phyloP scores from a whole-genome alignment of 2,888 invertebrate species.

The Hirtodrosophila alboralis region DNA sequence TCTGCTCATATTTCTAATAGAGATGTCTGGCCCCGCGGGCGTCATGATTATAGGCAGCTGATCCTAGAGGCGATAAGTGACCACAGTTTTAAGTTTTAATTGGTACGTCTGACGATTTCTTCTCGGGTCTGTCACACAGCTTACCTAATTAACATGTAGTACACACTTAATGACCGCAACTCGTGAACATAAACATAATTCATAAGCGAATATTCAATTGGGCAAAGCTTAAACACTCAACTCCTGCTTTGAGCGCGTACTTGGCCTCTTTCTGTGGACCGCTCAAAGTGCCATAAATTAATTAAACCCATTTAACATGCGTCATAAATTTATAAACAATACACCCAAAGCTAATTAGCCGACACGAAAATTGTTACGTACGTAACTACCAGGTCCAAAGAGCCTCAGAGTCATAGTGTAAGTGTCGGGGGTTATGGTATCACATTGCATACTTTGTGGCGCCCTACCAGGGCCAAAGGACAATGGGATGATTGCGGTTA shows the following conservation, averaged over 20 bases:
- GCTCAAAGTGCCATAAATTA: constrained; percentile 75
- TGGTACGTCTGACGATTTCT: constrained; percentile 28
- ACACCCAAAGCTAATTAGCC: constrained; percentile 80
- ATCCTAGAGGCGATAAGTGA: constrained; percentile 58
- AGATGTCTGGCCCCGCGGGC: constrained; percentile 65
- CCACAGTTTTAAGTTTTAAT: constrained; percentile 58
- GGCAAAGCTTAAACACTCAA: constrained; percentile 46
- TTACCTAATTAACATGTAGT: constrained; percentile 44
- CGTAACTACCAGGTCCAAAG: constrained; percentile 29
- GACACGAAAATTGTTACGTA: constrained; percentile 74
- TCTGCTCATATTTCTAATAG: constrained; percentile 39
- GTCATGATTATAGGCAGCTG: constrained; percentile 33
- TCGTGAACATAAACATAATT: constrained; percentile 55
- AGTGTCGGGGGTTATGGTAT: constrained; percentile 42
- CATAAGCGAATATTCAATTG: constrained; percentile 72
- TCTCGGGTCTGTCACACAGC: constrained; percentile 9
- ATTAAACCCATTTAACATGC: constrained; percentile 81
- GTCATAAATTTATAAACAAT: constrained; percentile 80
- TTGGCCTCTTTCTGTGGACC: constrained; percentile 19
- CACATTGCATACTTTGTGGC: constrained; percentile 49
- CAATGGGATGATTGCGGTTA: constrained; percentile 20
- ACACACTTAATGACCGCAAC: constrained; percentile 35
- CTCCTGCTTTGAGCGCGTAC: constrained; percentile 1
- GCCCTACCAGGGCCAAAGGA: constrained; percentile 9
- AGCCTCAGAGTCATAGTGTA: constrained; percentile 40